Base-by-base conservation (phyloP, 2,797 vertebrate species). In the Caiman crocodilus region DNA sequence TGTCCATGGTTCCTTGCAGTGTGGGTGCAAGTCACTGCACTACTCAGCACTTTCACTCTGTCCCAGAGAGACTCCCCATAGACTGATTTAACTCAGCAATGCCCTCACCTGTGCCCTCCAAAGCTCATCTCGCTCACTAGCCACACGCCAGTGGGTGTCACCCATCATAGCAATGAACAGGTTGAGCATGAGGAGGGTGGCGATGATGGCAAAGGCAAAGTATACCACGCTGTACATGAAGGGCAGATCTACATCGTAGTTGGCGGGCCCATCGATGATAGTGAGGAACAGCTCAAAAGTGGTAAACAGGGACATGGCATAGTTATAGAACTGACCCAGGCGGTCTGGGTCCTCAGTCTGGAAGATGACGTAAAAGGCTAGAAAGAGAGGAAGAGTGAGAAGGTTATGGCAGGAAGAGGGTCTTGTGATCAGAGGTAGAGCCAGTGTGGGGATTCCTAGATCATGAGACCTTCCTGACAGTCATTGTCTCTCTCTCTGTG, bases 151-250 rank as follows among this genome's bases (percentile, higher is more conserved):
- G 56, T 98, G 98, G 4, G 98, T 98, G 89, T 98, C 98, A 0
- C 98, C 98, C 98, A 98, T 98, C 98, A 98, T 98, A 90, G 98
- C 98, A 26, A 98, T 98, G 76, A 98, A 94, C 42, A 98, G 85
- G 81, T 98, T 98, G 86, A 98, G 97, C 98, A 98, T 98, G 2
- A 98, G 97, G 20, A 98, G 96, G 0, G 98, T 96, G 20, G 98
- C 98, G 2, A 98, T 97, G 94, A 98, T 95, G 79, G 97, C 97
- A 0, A 98, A 98, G 59, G 98, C 97, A 1, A 97, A 95, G 50
- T 98, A 98, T 69, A 98, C 94, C 15, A 98, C 69, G 0, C 96
- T 95, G 90, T 97, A 98, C 97, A 98, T 98, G 89, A 98, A 97
- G 4, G 98, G 98, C 42, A 98, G 85, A 28, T 98, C 96, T 76